Conservation (phyloP, 2,113 vertebrate genomes). For the Paralichthys olivaceus region DNA sequence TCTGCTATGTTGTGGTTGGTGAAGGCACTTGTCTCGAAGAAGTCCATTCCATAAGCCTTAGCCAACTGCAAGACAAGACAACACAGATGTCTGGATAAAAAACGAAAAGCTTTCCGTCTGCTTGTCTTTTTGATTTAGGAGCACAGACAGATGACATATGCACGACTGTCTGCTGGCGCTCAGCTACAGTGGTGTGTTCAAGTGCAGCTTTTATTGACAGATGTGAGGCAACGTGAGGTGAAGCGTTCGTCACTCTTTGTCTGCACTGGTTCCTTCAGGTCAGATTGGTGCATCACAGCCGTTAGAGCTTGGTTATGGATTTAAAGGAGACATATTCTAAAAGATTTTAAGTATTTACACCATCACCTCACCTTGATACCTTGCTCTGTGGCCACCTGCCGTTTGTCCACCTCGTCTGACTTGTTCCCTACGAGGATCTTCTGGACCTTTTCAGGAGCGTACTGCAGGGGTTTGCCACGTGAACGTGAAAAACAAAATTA, state of each 20-base stretch:
- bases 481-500: conserved; percentile 11
- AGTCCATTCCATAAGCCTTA: conserved; percentile 96
- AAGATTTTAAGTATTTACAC: too few species aligned
- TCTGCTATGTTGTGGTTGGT: conserved; percentile 96
- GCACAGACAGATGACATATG: background rate
- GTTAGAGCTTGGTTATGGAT: background rate
- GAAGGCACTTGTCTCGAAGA: conserved; percentile 99
- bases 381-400: conserved; percentile 95
- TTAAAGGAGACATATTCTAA: background rate
- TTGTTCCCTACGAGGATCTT: conserved; percentile 98
- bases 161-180: background rate
- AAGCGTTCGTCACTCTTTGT: conserved; percentile 10
- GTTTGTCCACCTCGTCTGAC: conserved; percentile 93
- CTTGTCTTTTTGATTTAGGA: background rate
- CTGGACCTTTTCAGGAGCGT: conserved; percentile 93
- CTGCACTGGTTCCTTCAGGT: background rate
- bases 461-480: conserved; percentile 77
- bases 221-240: conserved; percentile 1
- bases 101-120: background rate
- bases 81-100: background rate
- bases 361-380: conserved; percentile 90
- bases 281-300: background rate
- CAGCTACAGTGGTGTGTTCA: background rate
- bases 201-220: background rate
- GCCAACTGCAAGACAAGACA: conserved; percentile 86